Evolutionary conservation across 2,113 vertebrate species (phyloP).

Genomic region (Antechinus flavipes): DNA sequence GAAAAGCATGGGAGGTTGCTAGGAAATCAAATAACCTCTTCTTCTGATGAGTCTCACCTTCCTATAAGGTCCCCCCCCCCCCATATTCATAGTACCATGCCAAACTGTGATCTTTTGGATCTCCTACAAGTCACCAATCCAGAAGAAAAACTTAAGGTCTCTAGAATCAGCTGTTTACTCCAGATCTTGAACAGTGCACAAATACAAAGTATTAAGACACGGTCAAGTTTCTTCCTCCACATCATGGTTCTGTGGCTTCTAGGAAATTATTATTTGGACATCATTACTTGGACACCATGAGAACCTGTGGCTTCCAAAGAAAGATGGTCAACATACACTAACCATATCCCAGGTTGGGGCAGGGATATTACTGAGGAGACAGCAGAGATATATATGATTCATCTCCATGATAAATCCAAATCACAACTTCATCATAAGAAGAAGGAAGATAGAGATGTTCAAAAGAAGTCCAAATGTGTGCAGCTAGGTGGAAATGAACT

Average conservation of each 20-base stretch:
- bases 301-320: neutral
- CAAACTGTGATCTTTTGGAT: neutral
- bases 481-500: neutral
- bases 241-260: neutral
- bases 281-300: neutral
- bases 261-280: neutral
- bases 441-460: neutral
- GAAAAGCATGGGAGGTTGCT: neutral
- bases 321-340: neutral
- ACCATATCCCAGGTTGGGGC: neutral
- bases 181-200: neutral
- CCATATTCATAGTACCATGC: neutral
- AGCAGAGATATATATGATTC: neutral
- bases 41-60: neutral
- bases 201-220: neutral
- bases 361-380: neutral
- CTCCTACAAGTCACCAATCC: neutral
- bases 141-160: neutral
- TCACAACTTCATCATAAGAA: neutral
- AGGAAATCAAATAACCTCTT: neutral
- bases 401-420: neutral
- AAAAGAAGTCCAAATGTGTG: neutral
- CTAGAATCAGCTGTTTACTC: neutral
- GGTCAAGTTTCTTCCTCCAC: neutral
- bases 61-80: neutral